Evolutionary conservation across 2,888 invertebrate genomes (phyloP).

Genomic region (Lomographa bimaculata): DNA sequence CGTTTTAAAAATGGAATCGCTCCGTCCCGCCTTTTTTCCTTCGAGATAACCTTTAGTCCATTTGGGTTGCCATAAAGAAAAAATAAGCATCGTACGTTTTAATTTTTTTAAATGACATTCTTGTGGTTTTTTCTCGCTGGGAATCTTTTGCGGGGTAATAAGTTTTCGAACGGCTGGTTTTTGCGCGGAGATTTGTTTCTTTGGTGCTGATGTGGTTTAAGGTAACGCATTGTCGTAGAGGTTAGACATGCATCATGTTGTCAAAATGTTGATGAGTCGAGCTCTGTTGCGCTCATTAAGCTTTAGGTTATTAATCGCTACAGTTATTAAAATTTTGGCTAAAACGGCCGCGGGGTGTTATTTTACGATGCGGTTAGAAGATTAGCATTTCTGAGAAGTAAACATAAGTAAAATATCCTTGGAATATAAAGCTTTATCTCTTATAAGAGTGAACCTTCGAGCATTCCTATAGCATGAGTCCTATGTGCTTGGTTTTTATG

Average conservation of each 20-base stretch:
- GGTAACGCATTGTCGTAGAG: conserved; percentile 59
- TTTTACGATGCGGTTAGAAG: conserved; percentile 73
- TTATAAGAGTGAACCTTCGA: too few species aligned
- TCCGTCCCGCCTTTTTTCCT: conserved; percentile 80
- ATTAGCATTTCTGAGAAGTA: conserved; percentile 75
- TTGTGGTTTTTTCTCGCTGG: conserved; percentile 79
- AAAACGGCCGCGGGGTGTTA: conserved; percentile 59
- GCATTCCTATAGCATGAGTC: too few species aligned
- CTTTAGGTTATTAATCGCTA: conserved; percentile 70
- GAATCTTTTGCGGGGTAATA: conserved; percentile 73
- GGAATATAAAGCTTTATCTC: too few species aligned
- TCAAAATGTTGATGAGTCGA: conserved; percentile 65
- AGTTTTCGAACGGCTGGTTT: conserved; percentile 66
- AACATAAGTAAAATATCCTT: too few species aligned
- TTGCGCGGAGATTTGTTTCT: conserved; percentile 68
- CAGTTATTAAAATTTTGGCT: conserved; percentile 70
- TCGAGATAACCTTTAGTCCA: conserved; percentile 81
- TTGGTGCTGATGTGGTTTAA: conserved; percentile 47
- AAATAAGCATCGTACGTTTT: conserved; percentile 76
- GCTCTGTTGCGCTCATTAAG: conserved; percentile 71
- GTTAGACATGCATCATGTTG: conserved; percentile 60
- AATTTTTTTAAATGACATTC: conserved; percentile 83
- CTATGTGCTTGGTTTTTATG: conserved; percentile 31
- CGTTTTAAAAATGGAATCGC: conserved; percentile 83
- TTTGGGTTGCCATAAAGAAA: conserved; percentile 77